Conservation (phyloP, 2,797 vertebrate species). For the Crossoptilon crossoptilon region DNA sequence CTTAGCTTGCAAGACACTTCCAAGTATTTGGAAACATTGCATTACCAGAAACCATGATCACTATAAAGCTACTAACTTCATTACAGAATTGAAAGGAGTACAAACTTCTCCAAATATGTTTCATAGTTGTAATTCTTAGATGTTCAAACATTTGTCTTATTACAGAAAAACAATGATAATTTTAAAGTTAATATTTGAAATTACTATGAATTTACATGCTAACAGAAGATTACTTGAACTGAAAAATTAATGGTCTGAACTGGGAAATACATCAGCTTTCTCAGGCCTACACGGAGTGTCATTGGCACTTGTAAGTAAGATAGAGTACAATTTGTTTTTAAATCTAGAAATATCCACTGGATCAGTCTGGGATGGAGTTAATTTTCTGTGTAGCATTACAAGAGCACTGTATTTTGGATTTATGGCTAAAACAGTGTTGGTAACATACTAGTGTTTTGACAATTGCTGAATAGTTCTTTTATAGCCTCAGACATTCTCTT, state of each 20-base stretch:
- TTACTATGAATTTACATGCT: neutral
- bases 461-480: neutral
- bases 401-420: neutral
- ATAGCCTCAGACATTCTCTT: neutral
- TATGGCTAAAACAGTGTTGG: neutral
- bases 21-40: conserved; percentile 65
- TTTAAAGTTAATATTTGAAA: neutral
- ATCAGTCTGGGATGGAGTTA: neutral
- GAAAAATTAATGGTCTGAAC: neutral
- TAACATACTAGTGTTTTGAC: neutral
- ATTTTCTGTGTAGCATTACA: neutral
- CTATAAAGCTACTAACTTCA: conserved; percentile 39
- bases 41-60: conserved; percentile 53
- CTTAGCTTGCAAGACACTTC: conserved; percentile 55
- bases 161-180: neutral
- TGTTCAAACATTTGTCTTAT: neutral
- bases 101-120: conserved; percentile 17
- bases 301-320: neutral
- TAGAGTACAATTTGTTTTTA: neutral
- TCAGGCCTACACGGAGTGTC: neutral
- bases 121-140: neutral
- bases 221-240: neutral
- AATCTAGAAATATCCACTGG: neutral
- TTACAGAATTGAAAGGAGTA: conserved; percentile 43
- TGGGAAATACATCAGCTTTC: neutral